Base-by-base conservation (phyloP, 2,888 invertebrate species). In the Heteromurus nitidus region DNA sequence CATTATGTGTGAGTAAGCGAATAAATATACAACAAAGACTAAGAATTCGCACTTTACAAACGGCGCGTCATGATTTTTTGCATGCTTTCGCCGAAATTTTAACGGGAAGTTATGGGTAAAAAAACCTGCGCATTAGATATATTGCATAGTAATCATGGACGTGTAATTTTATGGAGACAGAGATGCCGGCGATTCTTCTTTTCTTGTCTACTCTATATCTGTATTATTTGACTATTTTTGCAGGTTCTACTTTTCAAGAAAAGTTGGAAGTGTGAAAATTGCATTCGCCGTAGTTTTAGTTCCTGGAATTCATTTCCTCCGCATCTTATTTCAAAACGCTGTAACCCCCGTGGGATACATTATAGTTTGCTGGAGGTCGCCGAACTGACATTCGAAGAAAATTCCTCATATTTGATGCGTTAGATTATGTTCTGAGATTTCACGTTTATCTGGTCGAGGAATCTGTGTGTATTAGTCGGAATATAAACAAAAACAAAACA, bases 131-230 rank as follows among this genome's bases (percentile, higher is more conserved):
- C 47, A 47, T n/a, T 36, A 36, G 7, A 47, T 13, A 16, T n/a
- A n/a, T 47, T 11, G n/a, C 16, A 47, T 13, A 11, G 7, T 5
- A 2, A 24, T 55, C 47, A 47, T 3, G n/a, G 62, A 64, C 64
- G 24, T 73, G 30, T 62, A 73, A 73, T 73, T 73, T 73, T 47
- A 47, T 62, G 73, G 73, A 73, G 73, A 73, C 73, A 73, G 20
- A 24, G 31, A 18, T 16, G 31, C 16, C 22, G 53, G 18, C 31
- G 22, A 31, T 62, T 30, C 30, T n/a, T 31, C 31, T 64, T 64
- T 58, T 28, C n/a, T 55, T 31, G 36, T 36, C 58, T 36, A 36
- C 36, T 36, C 13, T 13, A 36, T 13, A 9, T 36, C 36, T 5
- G 36, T 36, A 36, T n/a, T n/a, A n/a, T n/a, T n/a, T n/a, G n/a